Evolutionary conservation across 2,888 invertebrate species (phyloP), one percentile per base, ranked within the genome.

Genomic region (Diplazon laetatorius): DNA sequence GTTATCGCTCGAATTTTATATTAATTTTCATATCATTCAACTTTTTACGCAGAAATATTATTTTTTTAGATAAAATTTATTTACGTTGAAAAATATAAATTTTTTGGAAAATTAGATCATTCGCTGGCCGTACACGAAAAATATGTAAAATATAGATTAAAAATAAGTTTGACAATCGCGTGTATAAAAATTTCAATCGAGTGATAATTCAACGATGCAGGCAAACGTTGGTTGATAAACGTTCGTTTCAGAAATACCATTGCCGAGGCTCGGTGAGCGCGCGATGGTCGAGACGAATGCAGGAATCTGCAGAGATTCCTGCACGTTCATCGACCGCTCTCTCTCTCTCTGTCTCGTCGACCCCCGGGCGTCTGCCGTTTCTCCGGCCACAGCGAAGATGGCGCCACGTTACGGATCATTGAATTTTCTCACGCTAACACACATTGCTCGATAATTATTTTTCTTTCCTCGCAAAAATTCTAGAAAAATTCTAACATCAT

Each of bases 311-410:
- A 78, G 78, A 88, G 88, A 76, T 88, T 77, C 82, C 88, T 88
- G 80, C 83, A 80, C 52, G 69, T 82, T 83, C 85, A 86, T 87
- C 85, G 82, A 82, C 84, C 70, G 77, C 75, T 77, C 59, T 60
- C 5, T 44, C 55, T 66, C 75, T 71, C 75, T 71, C 78, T 55
- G 48, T 66, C 46, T 48, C 42, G 62, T 16, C 70, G 70, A 20
- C 42, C 18, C 42, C 18, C 42, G 14, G 52, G 57, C 81, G 83
- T 79, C 76, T 12, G 60, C 25, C 14, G 10, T 55, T 46, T 69
- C 55, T 46, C 30, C 62, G 73, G 50, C 35, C 20, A 20, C 18
- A 12, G 22, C 14, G 30, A 55, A 87, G 86, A 82, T 86, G 87
- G 85, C 86, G 85, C 80, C 81, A 83, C 57, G 10, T 59, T 2